Percentiles rank a stretch among this genome's conserved stretches.
phyloP scores from a whole-genome alignment of 2,797 vertebrate genomes.

The Malacoraja senta region DNA sequence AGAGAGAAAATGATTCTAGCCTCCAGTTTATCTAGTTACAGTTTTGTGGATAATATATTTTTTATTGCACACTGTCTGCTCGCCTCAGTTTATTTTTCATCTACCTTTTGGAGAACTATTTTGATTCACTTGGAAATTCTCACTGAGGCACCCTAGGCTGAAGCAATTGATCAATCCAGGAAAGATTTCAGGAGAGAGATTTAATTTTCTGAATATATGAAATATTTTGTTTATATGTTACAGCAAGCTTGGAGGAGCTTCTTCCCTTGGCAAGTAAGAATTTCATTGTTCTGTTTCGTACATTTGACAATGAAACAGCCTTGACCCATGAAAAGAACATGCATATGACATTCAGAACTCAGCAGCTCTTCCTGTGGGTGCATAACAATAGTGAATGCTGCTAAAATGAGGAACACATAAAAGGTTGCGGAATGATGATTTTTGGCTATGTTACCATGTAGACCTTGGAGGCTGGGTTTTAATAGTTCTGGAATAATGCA shows the following conservation, averaged over 20 bases:
- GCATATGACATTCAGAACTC: not conserved
- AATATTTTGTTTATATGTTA: not conserved
- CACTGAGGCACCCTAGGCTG: no score
- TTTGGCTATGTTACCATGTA: not conserved
- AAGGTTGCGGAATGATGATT: not conserved
- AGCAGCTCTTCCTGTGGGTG: not conserved
- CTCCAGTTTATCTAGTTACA: constrained; percentile 1
- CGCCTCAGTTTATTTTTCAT: not conserved
- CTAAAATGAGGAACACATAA: not conserved
- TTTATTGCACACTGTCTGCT: not conserved
- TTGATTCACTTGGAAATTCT: not conserved
- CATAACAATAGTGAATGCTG: not conserved
- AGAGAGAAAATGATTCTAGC: no score
- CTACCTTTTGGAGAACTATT: not conserved
- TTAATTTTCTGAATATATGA: not conserved
- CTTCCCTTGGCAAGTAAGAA: no score
- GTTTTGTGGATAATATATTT: not conserved
- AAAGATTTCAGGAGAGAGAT: not conserved
- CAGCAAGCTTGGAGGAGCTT: not conserved
- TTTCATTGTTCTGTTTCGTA: no score
- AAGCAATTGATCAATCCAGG: not conserved
- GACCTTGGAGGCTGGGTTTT: not conserved
- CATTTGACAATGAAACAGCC: no score
- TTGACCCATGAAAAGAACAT: not conserved
- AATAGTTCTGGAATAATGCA: constrained; percentile 22